Conservation (phyloP, 2,888 invertebrate species). For the Tiphia femorata region DNA sequence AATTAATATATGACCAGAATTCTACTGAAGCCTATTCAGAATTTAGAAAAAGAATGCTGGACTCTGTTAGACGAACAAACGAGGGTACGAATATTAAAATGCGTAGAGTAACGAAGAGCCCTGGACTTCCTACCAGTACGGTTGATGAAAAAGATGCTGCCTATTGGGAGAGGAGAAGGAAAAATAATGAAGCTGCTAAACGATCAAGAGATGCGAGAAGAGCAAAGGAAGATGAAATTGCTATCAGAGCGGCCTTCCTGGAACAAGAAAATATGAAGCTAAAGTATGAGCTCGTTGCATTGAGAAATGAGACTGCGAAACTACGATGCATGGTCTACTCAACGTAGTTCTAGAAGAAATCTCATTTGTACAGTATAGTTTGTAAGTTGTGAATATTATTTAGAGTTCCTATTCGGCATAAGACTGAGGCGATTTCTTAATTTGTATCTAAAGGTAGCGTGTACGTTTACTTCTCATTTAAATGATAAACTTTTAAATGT, state of each 20-base stretch:
- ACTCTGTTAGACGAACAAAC: constrained; percentile 76
- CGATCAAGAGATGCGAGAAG: constrained; percentile 91
- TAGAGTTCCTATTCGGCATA: too few relatives aligned
- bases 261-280: constrained; percentile 90
- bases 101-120: constrained; percentile 69
- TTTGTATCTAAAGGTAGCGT: too few relatives aligned
- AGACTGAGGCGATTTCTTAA: too few relatives aligned
- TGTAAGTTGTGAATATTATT: too few relatives aligned
- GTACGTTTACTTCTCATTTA: too few relatives aligned
- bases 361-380: too few relatives aligned
- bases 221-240: constrained; percentile 92
- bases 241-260: constrained; percentile 87
- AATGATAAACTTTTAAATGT: too few relatives aligned
- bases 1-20: constrained; percentile 71
- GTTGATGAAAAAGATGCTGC: constrained; percentile 78
- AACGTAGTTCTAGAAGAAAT: too few relatives aligned
- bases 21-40: constrained; percentile 79
- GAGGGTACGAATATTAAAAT: constrained; percentile 80
- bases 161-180: constrained; percentile 88
- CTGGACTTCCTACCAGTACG: constrained; percentile 42
- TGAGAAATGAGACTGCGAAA: constrained; percentile 76
- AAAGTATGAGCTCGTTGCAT: constrained; percentile 77
- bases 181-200: constrained; percentile 96
- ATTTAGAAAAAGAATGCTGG: constrained; percentile 78
- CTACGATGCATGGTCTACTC: constrained; percentile 71